These are phyloP conservation scores for Hipposideros armiger DNA, from an alignment of 2,113 vertebrate genomes.

Conservation along the genomic window DNA sequence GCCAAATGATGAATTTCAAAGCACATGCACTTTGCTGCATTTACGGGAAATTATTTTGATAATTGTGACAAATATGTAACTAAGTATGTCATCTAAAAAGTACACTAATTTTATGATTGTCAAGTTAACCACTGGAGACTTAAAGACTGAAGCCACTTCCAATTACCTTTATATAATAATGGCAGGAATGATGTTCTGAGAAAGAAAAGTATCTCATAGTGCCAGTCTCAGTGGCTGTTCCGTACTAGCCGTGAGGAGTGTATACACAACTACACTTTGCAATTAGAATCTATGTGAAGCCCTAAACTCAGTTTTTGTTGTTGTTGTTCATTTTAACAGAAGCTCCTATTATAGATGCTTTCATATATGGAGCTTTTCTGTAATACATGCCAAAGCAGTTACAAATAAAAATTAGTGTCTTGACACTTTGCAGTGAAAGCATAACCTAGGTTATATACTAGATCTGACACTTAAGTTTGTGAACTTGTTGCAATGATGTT, in stretches of 20 bases:
- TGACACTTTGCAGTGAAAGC: conserved; percentile 6
- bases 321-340: not conserved
- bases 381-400: conserved; percentile 42
- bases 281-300: conserved; percentile 53
- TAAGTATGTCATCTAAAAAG: conserved; percentile 61
- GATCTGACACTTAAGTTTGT: no score
- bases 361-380: conserved; percentile 59
- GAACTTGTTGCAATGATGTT: no score
- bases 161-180: conserved; percentile 64
- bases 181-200: conserved; percentile 41
- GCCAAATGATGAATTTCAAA: conserved; percentile 49
- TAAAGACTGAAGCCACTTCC: conserved; percentile 56
- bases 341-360: not conserved
- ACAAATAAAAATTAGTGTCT: conserved; percentile 57
- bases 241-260: conserved; percentile 35
- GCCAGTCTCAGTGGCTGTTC: conserved; percentile 46
- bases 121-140: conserved; percentile 44
- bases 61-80: conserved; percentile 59
- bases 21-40: conserved; percentile 5
- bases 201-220: conserved; percentile 54
- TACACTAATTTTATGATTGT: conserved; percentile 63
- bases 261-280: conserved; percentile 61
- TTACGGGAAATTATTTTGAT: conserved; percentile 66
- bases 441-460: not conserved
- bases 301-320: conserved; percentile 24